Base-by-base conservation (phyloP, 1,140 invertebrate species). In the Cyclina sinensis region DNA sequence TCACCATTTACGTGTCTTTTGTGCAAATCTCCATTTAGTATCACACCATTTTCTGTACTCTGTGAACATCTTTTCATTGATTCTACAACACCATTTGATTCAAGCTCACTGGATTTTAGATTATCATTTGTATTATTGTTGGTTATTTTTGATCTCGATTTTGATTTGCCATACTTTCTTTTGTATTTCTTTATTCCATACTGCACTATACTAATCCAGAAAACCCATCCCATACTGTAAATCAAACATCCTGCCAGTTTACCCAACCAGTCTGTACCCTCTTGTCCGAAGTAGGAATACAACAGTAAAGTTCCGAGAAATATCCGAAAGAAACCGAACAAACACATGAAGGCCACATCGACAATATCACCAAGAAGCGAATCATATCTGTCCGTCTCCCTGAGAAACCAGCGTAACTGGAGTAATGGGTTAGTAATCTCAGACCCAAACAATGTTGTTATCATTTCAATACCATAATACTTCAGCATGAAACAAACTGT, bases 351-450 rank as follows among this genome's bases (percentile, higher is more conserved):
- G 12, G 91, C 68, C 27, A 91, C 32, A 76, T 95, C 94, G 35
- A 94, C 91, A 27, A 94, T 39, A 46, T 94, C 93, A 1, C 91
- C 94, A 51, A 92, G 80, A 37, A 90, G 14, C 1, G 92, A 92
- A 37, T 94, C 39, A 59, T 93, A 89, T n/a, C 84, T 87, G 11
- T 92, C 91, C 2, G 91, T 89, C 32, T 94, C 90, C 39, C 89
- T 85, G 12, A 95, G 91, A 86, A 95, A 95, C 95, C 95, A 95
- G 0, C 95, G 92, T n/a, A 93, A 57, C 90, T 95, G 95, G n/a
- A 95, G 91, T 0, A 95, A 86, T 12, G 95, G 95, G 87, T 95
- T 95, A 68, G 94, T 95, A n/a, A 93, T 82, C 83, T 95, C 95
- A n/a, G 93, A 92, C 11, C 94, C 94, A 68, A 92, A 93, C 35